phyloP scores from a whole-genome alignment of 2,113 vertebrate species.

The Bos taurus region DNA sequence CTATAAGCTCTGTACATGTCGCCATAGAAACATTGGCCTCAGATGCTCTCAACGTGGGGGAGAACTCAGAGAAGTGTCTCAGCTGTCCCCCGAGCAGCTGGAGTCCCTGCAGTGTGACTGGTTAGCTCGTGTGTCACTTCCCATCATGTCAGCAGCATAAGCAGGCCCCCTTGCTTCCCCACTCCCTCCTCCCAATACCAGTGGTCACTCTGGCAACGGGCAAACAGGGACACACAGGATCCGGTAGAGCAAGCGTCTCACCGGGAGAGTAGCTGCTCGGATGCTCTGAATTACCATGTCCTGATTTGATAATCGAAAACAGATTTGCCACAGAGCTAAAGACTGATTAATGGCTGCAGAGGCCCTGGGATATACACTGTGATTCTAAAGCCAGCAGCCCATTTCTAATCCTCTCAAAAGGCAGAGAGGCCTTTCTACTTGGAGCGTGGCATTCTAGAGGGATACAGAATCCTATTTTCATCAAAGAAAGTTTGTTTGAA shows the following conservation, averaged over 20 bases:
- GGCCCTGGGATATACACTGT: neutral
- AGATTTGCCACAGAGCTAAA: constrained; percentile 48
- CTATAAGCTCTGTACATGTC: neutral
- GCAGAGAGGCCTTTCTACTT: neutral
- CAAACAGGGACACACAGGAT: constrained; percentile 12
- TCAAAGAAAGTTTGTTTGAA: neutral
- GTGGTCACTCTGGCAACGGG: constrained; percentile 43
- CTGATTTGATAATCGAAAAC: constrained; percentile 54
- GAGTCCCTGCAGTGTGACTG: neutral
- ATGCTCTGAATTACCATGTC: neutral
- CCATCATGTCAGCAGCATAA: neutral
- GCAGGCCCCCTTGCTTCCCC: neutral
- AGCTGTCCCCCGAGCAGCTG: constrained; percentile 15
- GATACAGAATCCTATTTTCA: neutral
- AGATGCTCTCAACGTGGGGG: neutral
- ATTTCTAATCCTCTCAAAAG: constrained; percentile 21
- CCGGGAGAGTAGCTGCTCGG: neutral
- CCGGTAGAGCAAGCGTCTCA: neutral
- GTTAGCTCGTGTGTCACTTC: neutral
- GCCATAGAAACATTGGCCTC: constrained; percentile 3
- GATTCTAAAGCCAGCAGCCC: neutral
- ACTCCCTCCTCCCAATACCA: neutral
- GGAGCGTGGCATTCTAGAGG: neutral
- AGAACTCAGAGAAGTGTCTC: neutral
- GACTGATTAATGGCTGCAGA: neutral